Evolutionary conservation across 2,113 vertebrate species (phyloP), one percentile per base, ranked within the genome.

Genomic region (Toxotes jaculatrix): DNA sequence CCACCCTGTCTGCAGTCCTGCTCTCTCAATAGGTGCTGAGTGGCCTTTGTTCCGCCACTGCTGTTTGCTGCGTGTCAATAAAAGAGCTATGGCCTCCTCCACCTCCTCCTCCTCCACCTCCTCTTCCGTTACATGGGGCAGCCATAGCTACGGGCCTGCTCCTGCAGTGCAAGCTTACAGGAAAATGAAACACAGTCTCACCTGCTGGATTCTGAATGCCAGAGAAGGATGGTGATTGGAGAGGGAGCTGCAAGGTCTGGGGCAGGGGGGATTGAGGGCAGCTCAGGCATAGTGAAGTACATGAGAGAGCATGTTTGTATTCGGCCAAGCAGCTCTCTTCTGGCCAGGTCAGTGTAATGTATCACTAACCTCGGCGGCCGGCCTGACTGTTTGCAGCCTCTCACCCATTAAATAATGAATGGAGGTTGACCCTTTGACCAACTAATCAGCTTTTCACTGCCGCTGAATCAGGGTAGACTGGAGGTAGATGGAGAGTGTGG

Each of bases 391-490:
- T 92, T 86, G 89, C 90, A 89, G 91, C 90, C 92, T 92, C 83
- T 93, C 77, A 80, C 84, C 90, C 87, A 91, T 94, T 95, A 93
- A 94, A 94, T 95, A 95, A 94, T 93, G 92, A 94, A 94, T 93
- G 77, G 89, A 91, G 84, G 88, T 92, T 92, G 91, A 93, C 93
- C 93, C 82, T 74, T 86, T 91, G 90, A 93, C 91, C 93, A 87
- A 79, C 89, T 94, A 93, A 94, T 94, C 93, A 93, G 93, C 91
- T 94, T 92, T 93, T 84, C 79, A 36, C 83, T 65, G 53, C 87
- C 36, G 85, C 63, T 89, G 87, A 91, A 82, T 91, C 81, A 47
- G 82, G 79, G 86, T 78, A 31, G 80, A 91, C 82, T 84, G 61
- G 67, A 87, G 84, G 79, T 83, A 86, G 87, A 81, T 61, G 23